Evolutionary conservation across 2,888 invertebrate species (phyloP).

Genomic region (Tanytarsus gracilentus): DNA sequence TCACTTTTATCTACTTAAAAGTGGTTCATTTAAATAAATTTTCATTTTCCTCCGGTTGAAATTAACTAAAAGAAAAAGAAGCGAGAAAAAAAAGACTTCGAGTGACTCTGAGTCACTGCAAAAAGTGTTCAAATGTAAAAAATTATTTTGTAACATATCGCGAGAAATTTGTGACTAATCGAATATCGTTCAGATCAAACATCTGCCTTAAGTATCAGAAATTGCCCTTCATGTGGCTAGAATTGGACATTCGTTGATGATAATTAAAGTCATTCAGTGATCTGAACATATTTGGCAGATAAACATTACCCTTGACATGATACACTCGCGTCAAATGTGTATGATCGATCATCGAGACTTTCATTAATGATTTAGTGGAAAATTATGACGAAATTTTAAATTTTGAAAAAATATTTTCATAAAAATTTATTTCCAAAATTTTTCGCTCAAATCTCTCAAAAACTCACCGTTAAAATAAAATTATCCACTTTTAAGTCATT

Average conservation of each 20-base stretch:
- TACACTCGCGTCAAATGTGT: too few species aligned
- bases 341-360: too few species aligned
- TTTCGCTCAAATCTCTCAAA: too few species aligned
- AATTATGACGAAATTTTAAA: not conserved
- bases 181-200: too few species aligned
- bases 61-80: not conserved
- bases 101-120: not conserved
- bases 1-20: not conserved
- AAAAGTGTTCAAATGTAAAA: too few species aligned
- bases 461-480: too few species aligned
- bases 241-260: not conserved
- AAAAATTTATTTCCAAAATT: too few species aligned
- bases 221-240: not conserved
- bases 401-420: not conserved
- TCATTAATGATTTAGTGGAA: not conserved
- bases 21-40: conserved; percentile 21
- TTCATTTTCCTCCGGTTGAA: not conserved
- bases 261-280: too few species aligned
- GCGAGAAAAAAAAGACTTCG: not conserved
- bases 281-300: conserved; percentile 3
- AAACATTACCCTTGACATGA: conserved; percentile 7
- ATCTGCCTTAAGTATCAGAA: not conserved
- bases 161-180: too few species aligned
- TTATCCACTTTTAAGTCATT: too few species aligned
- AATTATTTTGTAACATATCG: too few species aligned